Percentiles rank a stretch among this genome's conserved stretches.
Evolutionary conservation across 2,888 invertebrate genomes (phyloP).

Genomic region (Halictus quadricinctus): DNA sequence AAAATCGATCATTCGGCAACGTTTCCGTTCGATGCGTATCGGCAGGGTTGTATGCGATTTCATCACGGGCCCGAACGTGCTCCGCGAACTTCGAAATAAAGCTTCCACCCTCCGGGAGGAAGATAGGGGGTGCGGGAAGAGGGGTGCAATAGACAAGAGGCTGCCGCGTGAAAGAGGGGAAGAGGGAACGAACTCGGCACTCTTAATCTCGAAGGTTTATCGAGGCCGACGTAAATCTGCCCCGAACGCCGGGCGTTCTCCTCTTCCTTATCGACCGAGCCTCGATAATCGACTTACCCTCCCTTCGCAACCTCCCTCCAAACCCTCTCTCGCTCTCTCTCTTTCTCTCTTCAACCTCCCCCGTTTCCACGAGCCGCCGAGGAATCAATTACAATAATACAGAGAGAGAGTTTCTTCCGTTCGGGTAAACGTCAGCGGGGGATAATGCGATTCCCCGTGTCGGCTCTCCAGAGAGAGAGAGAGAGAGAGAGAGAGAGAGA

Average conservation of each 20-base stretch:
- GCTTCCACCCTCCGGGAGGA: slow-evolving; percentile 39
- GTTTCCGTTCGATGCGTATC: slow-evolving; percentile 59
- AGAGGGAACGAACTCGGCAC: slow-evolving; percentile 65
- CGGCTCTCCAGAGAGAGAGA: slow-evolving; percentile 6
- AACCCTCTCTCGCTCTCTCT: too few species aligned
- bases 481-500: too few species aligned
- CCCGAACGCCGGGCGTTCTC: slow-evolving; percentile 72
- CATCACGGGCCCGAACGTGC: slow-evolving; percentile 59
- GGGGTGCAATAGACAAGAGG: not conserved
- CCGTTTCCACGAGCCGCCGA: slow-evolving; percentile 39
- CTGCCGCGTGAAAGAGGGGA: slow-evolving; percentile 15
- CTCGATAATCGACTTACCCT: slow-evolving; percentile 71
- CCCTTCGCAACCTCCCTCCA: slow-evolving; percentile 12
- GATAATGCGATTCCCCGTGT: slow-evolving; percentile 58
- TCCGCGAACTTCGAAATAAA: slow-evolving; percentile 66
- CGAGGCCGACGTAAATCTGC: slow-evolving; percentile 79
- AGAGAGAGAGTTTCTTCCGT: slow-evolving; percentile 58
- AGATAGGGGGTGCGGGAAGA: not conserved
- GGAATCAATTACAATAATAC: slow-evolving; percentile 72
- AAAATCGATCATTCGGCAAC: not conserved
- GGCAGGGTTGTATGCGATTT: slow-evolving; percentile 58
- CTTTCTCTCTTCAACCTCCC: not conserved
- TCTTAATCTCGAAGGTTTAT: slow-evolving; percentile 79
- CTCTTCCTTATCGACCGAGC: slow-evolving; percentile 71
- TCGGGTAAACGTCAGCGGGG: slow-evolving; percentile 59